Base-by-base conservation (phyloP, 2,888 invertebrate genomes). In the Drosophila nr. medialis region DNA sequence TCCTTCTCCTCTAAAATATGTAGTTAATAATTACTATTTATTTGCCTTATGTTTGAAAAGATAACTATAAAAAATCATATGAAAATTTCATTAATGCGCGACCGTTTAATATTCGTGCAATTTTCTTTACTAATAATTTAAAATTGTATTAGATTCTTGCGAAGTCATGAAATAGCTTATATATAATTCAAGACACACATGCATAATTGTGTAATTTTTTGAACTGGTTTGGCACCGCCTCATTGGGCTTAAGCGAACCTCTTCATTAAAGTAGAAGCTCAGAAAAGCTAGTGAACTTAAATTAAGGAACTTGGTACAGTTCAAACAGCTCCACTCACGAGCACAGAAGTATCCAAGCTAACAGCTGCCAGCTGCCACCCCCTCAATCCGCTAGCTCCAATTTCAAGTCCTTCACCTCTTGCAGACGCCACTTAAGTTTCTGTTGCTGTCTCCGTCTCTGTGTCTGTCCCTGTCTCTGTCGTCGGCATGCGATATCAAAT, bases 401-500 rank as follows among this genome's bases (percentile, higher is more conserved):
- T 40, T 55, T 6, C 21, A 56, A 40, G 40, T 13, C 34, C 66
- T 24, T 50, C 58, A 42, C 7, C 24, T 68, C 42, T 18, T 10
- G 40, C 40, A 15, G 36, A 48, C 36, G 27, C 21, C n/a, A 38
- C 53, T 38, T 54, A 38, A 30, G 34, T 11, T 30, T 5, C 29
- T 49, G 30, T 30, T 24, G 18, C 48, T 24, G 38, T 49, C 64
- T 18, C 34, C 54, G 76, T 62, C 72, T 2, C 34, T 48, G 29
- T 24, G 27, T 10, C 50, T 13, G 45, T 45, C 36, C 1, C 32
- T 51, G 36, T 34, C 66, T n/a, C 42, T 56, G 77, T 63, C 72
- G 72, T 63, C 58, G 48, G 64, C 64, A 49, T 55, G 79, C 70
- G 76, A 73, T 84, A 82, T 87, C 76, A 86, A 87, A 79, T 72